These are phyloP conservation scores for Amyelois transitella DNA, from an alignment of 1,140 invertebrate genomes.

Conservation along the genomic window DNA sequence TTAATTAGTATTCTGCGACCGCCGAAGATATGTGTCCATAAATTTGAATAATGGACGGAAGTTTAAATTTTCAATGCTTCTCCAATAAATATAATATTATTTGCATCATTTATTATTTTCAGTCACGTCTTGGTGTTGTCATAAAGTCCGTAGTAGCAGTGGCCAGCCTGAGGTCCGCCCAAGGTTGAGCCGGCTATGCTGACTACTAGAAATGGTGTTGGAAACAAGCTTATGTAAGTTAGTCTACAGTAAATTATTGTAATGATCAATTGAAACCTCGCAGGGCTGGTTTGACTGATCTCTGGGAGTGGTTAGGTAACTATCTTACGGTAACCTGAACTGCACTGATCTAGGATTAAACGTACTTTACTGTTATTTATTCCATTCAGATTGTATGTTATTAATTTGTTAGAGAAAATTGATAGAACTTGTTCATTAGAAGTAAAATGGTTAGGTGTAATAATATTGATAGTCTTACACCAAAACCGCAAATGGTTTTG, in stretches of 20 bases:
- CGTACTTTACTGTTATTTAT: neutral
- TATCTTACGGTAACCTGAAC: neutral
- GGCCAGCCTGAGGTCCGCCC: slow-evolving; percentile 4
- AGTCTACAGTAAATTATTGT: slow-evolving; percentile 17
- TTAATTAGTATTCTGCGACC: slow-evolving; percentile 23
- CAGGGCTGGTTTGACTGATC: slow-evolving; percentile 10
- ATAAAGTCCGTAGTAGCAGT: slow-evolving; percentile 2
- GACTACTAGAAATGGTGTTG: slow-evolving; percentile 7
- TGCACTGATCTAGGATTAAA: neutral
- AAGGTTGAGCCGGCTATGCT: slow-evolving; percentile 20
- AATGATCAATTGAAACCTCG: slow-evolving; percentile 13
- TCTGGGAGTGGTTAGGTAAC: neutral
- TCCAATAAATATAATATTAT: neutral
- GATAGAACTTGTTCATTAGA: neutral
- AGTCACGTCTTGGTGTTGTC: neutral
- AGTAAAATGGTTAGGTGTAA: slow-evolving; percentile 1
- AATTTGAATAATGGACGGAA: slow-evolving; percentile 24
- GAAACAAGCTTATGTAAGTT: neutral
- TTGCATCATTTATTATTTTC: slow-evolving; percentile 2
- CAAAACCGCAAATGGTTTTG: neutral
- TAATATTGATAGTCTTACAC: neutral
- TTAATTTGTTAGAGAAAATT: neutral
- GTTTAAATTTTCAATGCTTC: slow-evolving; percentile 1
- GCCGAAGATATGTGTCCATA: slow-evolving; percentile 3
- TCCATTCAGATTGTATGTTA: neutral